phyloP scores from a whole-genome alignment of 2,888 invertebrate genomes.

The Metellina segmentata region DNA sequence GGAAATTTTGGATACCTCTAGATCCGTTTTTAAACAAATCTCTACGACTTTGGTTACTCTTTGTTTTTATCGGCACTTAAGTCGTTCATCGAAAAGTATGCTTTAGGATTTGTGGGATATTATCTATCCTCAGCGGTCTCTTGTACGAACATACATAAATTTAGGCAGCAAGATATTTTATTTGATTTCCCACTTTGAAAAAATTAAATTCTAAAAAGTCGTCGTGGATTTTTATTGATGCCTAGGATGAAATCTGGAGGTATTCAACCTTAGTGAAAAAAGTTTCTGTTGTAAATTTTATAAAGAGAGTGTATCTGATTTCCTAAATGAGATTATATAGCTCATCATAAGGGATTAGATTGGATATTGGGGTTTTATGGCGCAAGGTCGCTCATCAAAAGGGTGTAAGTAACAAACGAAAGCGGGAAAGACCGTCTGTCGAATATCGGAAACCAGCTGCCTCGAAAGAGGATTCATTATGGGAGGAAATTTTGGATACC shows the following conservation, averaged over 20 bases:
- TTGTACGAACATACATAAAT: too few species aligned
- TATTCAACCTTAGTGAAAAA: constrained; percentile 51
- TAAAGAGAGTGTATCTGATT: constrained; percentile 51
- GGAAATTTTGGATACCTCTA: background rate
- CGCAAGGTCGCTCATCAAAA: constrained; percentile 33
- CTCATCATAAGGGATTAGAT: too few species aligned
- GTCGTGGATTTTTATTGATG: too few species aligned
- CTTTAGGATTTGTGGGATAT: too few species aligned
- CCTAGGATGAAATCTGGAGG: constrained; percentile 31
- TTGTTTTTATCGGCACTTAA: background rate
- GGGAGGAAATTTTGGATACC: background rate
- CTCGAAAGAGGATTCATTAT: background rate
- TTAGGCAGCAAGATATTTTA: too few species aligned
- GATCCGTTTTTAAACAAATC: background rate
- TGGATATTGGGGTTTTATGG: constrained; percentile 25
- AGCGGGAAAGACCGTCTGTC: background rate
- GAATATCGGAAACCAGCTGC: constrained; percentile 16
- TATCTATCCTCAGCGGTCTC: too few species aligned
- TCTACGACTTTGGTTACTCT: background rate
- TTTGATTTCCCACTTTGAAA: too few species aligned
- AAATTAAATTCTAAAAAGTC: too few species aligned
- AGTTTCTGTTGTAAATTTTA: constrained; percentile 46
- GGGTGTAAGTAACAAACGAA: constrained; percentile 57
- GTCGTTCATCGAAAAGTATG: background rate
- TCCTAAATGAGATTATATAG: too few species aligned